Conservation (phyloP, 2,888 invertebrate species). For the Standfussiana lucernea region DNA sequence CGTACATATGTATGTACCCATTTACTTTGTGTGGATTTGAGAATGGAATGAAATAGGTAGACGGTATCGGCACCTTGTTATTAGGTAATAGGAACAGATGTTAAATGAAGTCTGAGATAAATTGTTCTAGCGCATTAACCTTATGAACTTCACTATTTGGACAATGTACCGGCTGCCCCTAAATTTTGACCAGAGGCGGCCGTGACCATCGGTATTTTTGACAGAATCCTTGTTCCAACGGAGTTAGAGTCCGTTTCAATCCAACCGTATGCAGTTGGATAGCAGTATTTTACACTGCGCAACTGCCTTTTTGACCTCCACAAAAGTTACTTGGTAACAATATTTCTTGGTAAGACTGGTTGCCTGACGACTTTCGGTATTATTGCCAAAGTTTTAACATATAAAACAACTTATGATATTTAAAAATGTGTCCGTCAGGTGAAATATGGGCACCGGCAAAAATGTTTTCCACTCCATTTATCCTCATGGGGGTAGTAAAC, state of each 20-base stretch:
- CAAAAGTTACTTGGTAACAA: background rate
- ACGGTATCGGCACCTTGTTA: slow-evolving; percentile 28
- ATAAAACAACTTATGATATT: background rate
- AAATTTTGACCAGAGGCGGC: background rate
- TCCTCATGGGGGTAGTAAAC: slow-evolving; percentile 23
- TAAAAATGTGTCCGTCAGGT: slow-evolving; percentile 8
- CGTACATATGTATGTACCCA: slow-evolving; percentile 48
- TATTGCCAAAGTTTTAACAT: background rate
- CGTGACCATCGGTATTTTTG: background rate
- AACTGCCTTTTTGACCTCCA: background rate
- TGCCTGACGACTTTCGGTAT: background rate
- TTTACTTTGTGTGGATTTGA: slow-evolving; percentile 47
- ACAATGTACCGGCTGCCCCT: background rate
- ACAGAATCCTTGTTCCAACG: background rate
- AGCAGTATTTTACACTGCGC: background rate
- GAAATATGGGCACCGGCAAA: background rate
- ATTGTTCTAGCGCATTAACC: slow-evolving; percentile 6
- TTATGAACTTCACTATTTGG: slow-evolving; percentile 4
- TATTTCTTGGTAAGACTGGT: background rate
- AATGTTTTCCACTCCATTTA: slow-evolving; percentile 26
- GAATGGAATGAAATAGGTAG: slow-evolving; percentile 37
- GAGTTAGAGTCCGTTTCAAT: background rate
- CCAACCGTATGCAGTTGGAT: background rate
- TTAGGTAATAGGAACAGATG: slow-evolving; percentile 12
- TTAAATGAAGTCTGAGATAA: background rate